Percentiles rank a stretch among this genome's conserved stretches.
phyloP scores from a whole-genome alignment of 35 echinoderm and acorn worm genomes.

The Ptychodera flava region DNA sequence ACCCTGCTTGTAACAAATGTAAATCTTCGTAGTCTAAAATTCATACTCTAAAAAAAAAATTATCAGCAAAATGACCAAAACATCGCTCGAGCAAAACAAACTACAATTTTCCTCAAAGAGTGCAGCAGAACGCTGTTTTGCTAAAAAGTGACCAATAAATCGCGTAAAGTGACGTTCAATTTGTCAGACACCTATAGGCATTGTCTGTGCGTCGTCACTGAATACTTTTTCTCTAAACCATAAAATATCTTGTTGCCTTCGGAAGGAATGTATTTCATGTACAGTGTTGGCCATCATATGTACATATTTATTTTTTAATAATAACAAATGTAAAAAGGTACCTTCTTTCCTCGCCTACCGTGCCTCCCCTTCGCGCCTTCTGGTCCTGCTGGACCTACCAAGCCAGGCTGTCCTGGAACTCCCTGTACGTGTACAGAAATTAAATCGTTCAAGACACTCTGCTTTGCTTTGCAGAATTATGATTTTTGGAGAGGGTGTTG shows the following conservation, averaged over 20 bases:
- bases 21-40: too few species aligned
- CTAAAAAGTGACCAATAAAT: too few species aligned
- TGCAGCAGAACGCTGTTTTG: too few species aligned
- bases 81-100: too few species aligned
- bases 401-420: background rate
- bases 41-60: too few species aligned
- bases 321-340: background rate
- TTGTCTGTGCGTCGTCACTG: background rate
- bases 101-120: too few species aligned
- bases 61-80: too few species aligned
- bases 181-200: too few species aligned
- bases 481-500: background rate
- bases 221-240: background rate
- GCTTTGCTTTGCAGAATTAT: background rate
- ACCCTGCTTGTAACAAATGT: too few species aligned
- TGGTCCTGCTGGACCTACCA: background rate
- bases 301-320: background rate
- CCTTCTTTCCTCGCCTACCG: background rate
- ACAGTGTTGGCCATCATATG: background rate
- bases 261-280: background rate
- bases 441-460: background rate
- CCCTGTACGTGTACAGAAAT: background rate
- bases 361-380: background rate
- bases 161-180: too few species aligned
- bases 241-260: background rate